Evolutionary conservation across 2,888 invertebrate genomes (phyloP).

Genomic region (Rhagophthalmus giganteus): DNA sequence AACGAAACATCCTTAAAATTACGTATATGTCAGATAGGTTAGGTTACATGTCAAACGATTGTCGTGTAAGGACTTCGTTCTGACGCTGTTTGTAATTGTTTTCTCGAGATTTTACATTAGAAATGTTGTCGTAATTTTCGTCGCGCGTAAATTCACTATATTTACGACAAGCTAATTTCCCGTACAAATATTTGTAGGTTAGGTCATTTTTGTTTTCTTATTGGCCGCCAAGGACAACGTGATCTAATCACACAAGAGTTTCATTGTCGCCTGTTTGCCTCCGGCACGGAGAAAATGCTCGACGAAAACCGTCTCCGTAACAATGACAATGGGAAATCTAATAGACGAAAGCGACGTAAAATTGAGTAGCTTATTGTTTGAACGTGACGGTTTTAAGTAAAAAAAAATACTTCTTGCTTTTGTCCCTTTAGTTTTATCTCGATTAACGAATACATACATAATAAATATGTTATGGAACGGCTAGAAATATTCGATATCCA

Average conservation of each 20-base stretch:
- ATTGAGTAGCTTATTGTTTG: too few relatives aligned
- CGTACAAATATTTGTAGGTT: slow-evolving; percentile 15
- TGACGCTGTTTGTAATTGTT: slow-evolving; percentile 10
- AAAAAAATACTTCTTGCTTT: too few relatives aligned
- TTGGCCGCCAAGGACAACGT: slow-evolving; percentile 13
- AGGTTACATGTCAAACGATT: slow-evolving; percentile 28
- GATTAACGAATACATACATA: too few relatives aligned
- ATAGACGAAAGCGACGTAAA: too few relatives aligned
- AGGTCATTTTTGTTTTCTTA: slow-evolving; percentile 16
- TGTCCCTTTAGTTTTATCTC: too few relatives aligned
- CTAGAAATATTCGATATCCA: too few relatives aligned
- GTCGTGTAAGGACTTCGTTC: slow-evolving; percentile 22
- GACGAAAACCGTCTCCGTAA: too few relatives aligned
- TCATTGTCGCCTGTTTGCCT: not conserved
- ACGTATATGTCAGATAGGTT: slow-evolving; percentile 23
- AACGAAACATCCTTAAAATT: slow-evolving; percentile 7
- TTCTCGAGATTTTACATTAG: slow-evolving; percentile 3
- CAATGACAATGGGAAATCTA: too few relatives aligned
- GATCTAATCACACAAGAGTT: slow-evolving; percentile 7
- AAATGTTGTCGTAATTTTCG: not conserved
- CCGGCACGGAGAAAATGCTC: not conserved
- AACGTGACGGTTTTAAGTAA: too few relatives aligned
- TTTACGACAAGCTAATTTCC: not conserved
- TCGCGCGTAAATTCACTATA: not conserved
- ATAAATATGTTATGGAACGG: too few relatives aligned